Evolutionary conservation across 2,888 invertebrate genomes (phyloP), one percentile per base, ranked within the genome.

Genomic region (Phragmatobia fuliginosa): DNA sequence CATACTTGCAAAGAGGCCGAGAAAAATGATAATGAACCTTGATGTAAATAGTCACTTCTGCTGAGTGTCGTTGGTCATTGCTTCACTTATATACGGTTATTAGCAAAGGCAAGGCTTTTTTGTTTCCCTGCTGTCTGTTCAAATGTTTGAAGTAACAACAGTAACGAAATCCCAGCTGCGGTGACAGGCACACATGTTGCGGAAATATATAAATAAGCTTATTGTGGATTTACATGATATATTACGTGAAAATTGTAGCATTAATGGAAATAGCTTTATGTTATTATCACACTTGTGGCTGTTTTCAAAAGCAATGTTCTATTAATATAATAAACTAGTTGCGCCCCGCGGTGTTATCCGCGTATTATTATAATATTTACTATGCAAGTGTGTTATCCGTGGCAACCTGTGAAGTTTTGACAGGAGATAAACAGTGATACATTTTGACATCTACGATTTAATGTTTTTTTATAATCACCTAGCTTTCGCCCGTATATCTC

Each of bases 111-210:
- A 66, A 67, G 68, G 72, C 66, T 75, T 78, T 74, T 79, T 73
- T 77, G 65, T 81, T 78, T 78, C 66, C 74, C 65, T 68, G 72
- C 61, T 62, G 70, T 72, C 72, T 81, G 78, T 81, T 75, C 72
- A 83, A 85, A 86, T 85, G 81, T 83, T 87, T 87, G 85, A 74
- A 67, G 76, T 77, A 80, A 76, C 78, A 79, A 76, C 76, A 75
- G 70, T 73, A 78, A 83, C 83, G 68, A 81, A 85, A 85, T 82
- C 82, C 79, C 77, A 70, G 74, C 68, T 77, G 85, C 72, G 82
- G 78, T 72, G 77, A 78, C 74, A 71, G 68, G 67, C 83, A 74
- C 80, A 79, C 77, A 81, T 83, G 80, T 77, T 78, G 79, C 71
- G 72, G 76, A 76, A 77, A 81, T 79, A 81, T 78, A 83, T 84